phyloP scores from a whole-genome alignment of 2,797 vertebrate species.

The Lacerta bilineata region DNA sequence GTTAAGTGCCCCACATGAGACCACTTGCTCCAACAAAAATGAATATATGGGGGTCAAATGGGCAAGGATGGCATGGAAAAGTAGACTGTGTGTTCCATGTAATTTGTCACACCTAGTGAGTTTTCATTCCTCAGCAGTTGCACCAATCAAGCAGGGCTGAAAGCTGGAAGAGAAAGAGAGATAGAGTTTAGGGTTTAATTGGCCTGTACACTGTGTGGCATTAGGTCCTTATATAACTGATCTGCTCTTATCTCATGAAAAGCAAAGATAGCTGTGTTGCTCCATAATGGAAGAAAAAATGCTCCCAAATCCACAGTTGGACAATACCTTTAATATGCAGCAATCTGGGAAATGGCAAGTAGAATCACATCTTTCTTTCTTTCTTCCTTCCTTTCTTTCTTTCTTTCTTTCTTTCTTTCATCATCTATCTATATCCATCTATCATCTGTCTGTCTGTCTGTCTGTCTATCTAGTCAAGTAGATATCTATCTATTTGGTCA shows the following conservation, averaged over 20 bases:
- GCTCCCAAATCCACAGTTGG: no score
- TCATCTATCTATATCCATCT: no score
- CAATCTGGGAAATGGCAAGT: background rate
- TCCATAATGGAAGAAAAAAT: no score
- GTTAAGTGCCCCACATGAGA: conserved; percentile 19
- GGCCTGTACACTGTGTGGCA: background rate
- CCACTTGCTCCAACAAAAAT: background rate
- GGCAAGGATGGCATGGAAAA: background rate
- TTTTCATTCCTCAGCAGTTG: background rate
- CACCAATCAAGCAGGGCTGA: no score
- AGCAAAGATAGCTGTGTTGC: no score
- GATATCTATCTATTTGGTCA: no score
- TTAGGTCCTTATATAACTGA: background rate
- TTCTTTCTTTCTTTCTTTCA: no score
- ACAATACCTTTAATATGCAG: no score
- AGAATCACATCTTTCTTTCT: background rate
- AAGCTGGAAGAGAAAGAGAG: background rate
- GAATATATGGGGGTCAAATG: background rate
- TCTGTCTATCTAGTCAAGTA: no score
- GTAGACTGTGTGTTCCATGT: background rate
- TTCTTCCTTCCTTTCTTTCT: no score
- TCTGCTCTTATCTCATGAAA: background rate
- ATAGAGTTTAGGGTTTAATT: background rate
- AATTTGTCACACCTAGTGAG: background rate
- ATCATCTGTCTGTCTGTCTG: no score